These are phyloP conservation scores for Ceratosolen solmsi DNA, from an alignment of 1,140 invertebrate genomes.

Conservation along the genomic window DNA sequence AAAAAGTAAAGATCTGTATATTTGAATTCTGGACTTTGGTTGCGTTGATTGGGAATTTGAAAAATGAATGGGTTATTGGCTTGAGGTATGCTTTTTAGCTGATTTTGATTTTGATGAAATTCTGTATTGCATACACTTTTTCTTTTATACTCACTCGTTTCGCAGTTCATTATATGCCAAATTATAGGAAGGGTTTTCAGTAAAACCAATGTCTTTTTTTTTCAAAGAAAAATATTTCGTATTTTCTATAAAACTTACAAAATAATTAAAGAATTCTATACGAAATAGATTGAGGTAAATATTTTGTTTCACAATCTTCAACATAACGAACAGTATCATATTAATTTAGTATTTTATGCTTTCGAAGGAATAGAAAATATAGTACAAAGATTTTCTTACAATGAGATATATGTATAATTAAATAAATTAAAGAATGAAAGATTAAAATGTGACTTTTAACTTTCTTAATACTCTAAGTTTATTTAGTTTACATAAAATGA, in stretches of 20 bases:
- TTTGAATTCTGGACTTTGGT: slow-evolving; percentile 42
- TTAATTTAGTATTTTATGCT: too few relatives aligned
- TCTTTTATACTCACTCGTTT: neutral
- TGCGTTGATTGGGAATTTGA: slow-evolving; percentile 48
- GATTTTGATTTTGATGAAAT: slow-evolving; percentile 42
- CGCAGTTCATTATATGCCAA: slow-evolving; percentile 29
- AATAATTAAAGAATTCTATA: neutral
- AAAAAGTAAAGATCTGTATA: neutral
- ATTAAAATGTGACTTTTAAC: too few relatives aligned
- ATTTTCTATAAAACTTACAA: neutral
- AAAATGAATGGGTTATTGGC: slow-evolving; percentile 50
- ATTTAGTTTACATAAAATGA: too few relatives aligned
- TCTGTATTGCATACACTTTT: neutral
- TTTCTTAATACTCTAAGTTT: too few relatives aligned
- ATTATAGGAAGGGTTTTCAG: slow-evolving; percentile 25
- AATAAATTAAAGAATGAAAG: too few relatives aligned
- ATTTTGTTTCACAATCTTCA: neutral
- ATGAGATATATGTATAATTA: too few relatives aligned
- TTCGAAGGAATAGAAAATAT: too few relatives aligned
- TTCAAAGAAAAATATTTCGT: slow-evolving; percentile 15
- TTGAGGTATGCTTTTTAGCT: slow-evolving; percentile 29
- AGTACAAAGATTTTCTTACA: too few relatives aligned
- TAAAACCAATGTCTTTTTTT: neutral
- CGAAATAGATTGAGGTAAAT: neutral
- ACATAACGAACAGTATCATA: neutral